Base-by-base conservation (phyloP, 2,888 invertebrate species). In the Standfussiana lucernea region DNA sequence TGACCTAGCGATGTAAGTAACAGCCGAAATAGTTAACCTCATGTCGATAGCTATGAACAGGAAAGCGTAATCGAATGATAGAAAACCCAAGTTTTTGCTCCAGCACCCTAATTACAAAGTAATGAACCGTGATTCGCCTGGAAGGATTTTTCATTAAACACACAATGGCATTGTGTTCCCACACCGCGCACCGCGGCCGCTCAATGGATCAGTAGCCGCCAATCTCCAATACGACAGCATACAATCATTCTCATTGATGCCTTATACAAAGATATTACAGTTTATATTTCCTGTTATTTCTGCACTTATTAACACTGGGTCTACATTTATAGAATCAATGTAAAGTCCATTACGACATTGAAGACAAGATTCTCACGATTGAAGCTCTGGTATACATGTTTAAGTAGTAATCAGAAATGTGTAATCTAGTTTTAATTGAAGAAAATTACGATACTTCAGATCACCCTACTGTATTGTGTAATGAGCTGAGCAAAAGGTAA, bases 261-360 rank as follows among this genome's bases (percentile, higher is more conserved):
- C 68, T 85, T 84, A 86, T 89, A 92, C 91, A 90, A 93, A 90
- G 88, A 91, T 93, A 93, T 93, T 93, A 93, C 90, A 90, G 91
- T 90, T 91, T 89, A 88, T 86, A 90, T 92, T 92, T 93, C 92
- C 92, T 92, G 91, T 90, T 90, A 88, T 84, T 87, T 89, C 80
- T 90, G 87, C 78, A 82, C 75, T 82, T 82, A 89, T 85, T 88
- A 80, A 72, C 77, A 76, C 70, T 82, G 67, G 61, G 75, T 75
- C 53, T 67, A 83, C 72, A 82, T 86, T 82, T 87, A 84, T 72
- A 75, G 69, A 75, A 80, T 75, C 66, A 87, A 75, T 79, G 79
- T 70, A 71, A 69, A 72, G 74, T 71, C 83, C 72, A 75, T 79
- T 72, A 75, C 32, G 32, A 71, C 53, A 72, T 74, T 74, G 67